phyloP scores from a whole-genome alignment of 30 jellyfish, hydroid and myxozoan genomes.

The Mastigias papua region DNA sequence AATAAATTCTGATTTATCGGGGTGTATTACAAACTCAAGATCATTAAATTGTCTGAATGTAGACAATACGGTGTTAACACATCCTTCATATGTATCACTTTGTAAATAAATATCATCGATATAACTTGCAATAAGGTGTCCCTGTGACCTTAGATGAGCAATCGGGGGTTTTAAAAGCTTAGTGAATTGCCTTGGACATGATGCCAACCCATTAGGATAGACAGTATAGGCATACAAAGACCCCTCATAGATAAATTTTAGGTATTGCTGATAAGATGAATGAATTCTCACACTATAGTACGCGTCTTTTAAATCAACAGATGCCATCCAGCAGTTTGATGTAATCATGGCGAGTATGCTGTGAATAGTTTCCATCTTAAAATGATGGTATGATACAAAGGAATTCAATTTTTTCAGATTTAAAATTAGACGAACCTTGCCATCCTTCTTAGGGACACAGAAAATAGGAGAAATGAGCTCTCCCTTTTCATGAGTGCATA shows the following conservation, averaged over 20 bases:
- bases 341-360: constrained; percentile 17
- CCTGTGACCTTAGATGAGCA: constrained; percentile 30
- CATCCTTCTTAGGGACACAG: constrained; percentile 28
- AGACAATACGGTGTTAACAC: constrained; percentile 13
- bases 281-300: constrained; percentile 34
- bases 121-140: constrained; percentile 18
- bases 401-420: constrained; percentile 32
- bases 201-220: constrained; percentile 50
- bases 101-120: constrained; percentile 37
- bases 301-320: constrained; percentile 50
- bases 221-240: constrained; percentile 32
- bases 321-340: constrained; percentile 53
- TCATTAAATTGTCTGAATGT: constrained; percentile 8
- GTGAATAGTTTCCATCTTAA: constrained; percentile 60
- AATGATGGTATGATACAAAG: constrained; percentile 45
- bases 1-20: constrained; percentile 35
- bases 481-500: not conserved
- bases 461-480: constrained; percentile 50
- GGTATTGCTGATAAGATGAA: constrained; percentile 21
- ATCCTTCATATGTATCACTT: constrained; percentile 23
- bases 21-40: constrained; percentile 55
- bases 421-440: constrained; percentile 31
- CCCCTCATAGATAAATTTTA: constrained; percentile 22
- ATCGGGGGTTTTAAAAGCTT: constrained; percentile 42
- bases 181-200: constrained; percentile 54